phyloP scores from a whole-genome alignment of 2,888 invertebrate genomes.

The Sarcophaga carnaria region DNA sequence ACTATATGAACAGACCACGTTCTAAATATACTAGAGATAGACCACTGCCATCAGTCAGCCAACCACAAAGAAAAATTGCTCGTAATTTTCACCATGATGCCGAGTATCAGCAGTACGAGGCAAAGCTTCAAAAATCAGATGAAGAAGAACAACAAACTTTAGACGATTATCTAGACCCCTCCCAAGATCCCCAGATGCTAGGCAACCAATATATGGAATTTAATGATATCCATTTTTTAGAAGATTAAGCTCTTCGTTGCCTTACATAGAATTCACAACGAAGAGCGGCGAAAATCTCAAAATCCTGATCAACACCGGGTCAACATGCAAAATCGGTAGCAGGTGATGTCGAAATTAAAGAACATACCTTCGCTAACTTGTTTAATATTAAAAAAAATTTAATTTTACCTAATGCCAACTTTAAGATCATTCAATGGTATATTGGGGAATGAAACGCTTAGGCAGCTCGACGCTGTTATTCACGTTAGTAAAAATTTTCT shows the following conservation, averaged over 20 bases:
- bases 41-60: conserved; percentile 28
- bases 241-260: conserved; percentile 41
- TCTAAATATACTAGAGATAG: conserved; percentile 19
- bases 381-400: conserved; percentile 12
- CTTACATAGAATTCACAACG: conserved; percentile 38
- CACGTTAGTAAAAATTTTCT: conserved; percentile 10
- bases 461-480: conserved; percentile 20
- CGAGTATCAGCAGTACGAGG: background rate
- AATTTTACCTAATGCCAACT: conserved; percentile 24
- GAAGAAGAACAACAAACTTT: background rate
- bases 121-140: background rate
- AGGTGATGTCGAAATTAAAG: conserved; percentile 36
- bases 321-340: conserved; percentile 37
- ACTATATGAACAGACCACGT: conserved; percentile 25
- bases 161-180: background rate
- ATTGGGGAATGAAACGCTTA: conserved; percentile 35
- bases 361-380: conserved; percentile 37
- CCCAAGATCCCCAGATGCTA: background rate
- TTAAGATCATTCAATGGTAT: conserved; percentile 42
- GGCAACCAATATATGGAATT: conserved; percentile 16
- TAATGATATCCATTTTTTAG: conserved; percentile 33
- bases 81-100: background rate
- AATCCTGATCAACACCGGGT: background rate
- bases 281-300: conserved; percentile 25
- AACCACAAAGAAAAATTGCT: conserved; percentile 7